phyloP scores from a whole-genome alignment of 2,797 vertebrate genomes.

The Carapus acus region DNA sequence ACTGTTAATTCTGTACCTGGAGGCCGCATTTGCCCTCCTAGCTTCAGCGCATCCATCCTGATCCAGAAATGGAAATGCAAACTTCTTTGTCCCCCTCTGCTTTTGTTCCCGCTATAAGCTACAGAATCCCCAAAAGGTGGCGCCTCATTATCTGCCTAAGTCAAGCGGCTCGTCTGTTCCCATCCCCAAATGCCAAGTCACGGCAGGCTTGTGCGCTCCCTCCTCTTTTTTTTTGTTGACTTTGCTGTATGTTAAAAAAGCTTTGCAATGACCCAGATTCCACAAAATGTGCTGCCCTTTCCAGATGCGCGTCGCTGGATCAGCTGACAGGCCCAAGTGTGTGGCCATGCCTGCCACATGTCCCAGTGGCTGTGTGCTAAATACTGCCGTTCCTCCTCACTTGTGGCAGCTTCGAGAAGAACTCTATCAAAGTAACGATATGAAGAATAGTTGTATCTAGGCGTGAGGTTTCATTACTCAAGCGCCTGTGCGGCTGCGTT shows the following conservation, averaged over 20 bases:
- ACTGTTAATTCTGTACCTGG: too few relatives aligned
- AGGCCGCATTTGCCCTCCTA: too few relatives aligned
- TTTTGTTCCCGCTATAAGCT: not conserved
- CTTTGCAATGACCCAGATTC: slow-evolving; percentile 50
- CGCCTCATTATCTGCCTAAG: slow-evolving; percentile 11
- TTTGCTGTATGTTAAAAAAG: slow-evolving; percentile 24
- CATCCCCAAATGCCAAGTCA: slow-evolving; percentile 14
- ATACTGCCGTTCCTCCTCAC: slow-evolving; percentile 39
- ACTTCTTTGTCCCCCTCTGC: too few relatives aligned
- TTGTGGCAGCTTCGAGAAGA: slow-evolving; percentile 42
- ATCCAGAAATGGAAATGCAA: too few relatives aligned
- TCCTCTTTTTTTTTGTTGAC: slow-evolving; percentile 4
- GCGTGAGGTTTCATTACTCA: slow-evolving; percentile 54
- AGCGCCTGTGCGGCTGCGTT: slow-evolving; percentile 24
- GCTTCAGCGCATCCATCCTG: too few relatives aligned
- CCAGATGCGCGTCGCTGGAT: slow-evolving; percentile 10
- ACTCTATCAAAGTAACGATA: slow-evolving; percentile 44
- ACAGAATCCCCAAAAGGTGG: slow-evolving; percentile 4
- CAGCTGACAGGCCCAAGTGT: slow-evolving; percentile 34
- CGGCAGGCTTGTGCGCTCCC: slow-evolving; percentile 16
- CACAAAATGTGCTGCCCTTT: slow-evolving; percentile 9
- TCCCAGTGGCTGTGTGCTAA: slow-evolving; percentile 65
- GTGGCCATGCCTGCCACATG: slow-evolving; percentile 36
- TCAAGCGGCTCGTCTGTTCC: slow-evolving; percentile 16
- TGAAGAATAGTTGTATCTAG: slow-evolving; percentile 51